These are phyloP conservation scores for Agrotis puta DNA, from an alignment of 2,888 invertebrate species.

Conservation along the genomic window DNA sequence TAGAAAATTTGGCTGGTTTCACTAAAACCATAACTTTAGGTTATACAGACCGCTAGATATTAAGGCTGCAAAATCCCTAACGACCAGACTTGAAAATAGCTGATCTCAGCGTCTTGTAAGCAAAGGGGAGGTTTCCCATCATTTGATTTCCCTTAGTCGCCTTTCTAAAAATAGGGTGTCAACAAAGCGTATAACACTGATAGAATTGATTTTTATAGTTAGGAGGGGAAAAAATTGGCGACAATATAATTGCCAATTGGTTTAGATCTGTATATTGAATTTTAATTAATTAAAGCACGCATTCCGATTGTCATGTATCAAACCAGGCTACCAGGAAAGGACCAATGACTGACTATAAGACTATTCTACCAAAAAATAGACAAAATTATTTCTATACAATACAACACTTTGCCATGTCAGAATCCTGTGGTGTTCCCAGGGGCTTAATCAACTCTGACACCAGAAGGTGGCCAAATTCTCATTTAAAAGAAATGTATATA, in stretches of 20 bases:
- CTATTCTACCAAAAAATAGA: too few relatives aligned
- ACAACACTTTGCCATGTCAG: too few relatives aligned
- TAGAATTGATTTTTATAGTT: slow-evolving; percentile 2
- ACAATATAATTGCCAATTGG: neutral
- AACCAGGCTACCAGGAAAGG: neutral
- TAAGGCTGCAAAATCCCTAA: neutral
- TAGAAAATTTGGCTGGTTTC: too few relatives aligned
- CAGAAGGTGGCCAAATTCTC: too few relatives aligned
- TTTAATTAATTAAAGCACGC: neutral
- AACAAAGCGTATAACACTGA: neutral
- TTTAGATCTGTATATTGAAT: neutral
- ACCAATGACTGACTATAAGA: too few relatives aligned
- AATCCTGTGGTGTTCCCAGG: too few relatives aligned
- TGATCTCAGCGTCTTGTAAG: slow-evolving; percentile 1
- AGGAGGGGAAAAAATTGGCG: neutral
- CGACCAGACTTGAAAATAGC: neutral
- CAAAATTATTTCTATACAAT: too few relatives aligned
- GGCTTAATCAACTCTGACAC: too few relatives aligned
- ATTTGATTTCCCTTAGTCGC: slow-evolving; percentile 4
- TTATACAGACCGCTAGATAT: too few relatives aligned
- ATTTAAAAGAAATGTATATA: too few relatives aligned
- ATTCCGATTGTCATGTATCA: neutral
- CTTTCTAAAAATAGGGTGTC: slow-evolving; percentile 19
- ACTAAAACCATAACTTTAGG: too few relatives aligned
- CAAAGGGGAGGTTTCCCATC: slow-evolving; percentile 1